phyloP scores from a whole-genome alignment of 2,797 vertebrate species.

The Chanos chanos region DNA sequence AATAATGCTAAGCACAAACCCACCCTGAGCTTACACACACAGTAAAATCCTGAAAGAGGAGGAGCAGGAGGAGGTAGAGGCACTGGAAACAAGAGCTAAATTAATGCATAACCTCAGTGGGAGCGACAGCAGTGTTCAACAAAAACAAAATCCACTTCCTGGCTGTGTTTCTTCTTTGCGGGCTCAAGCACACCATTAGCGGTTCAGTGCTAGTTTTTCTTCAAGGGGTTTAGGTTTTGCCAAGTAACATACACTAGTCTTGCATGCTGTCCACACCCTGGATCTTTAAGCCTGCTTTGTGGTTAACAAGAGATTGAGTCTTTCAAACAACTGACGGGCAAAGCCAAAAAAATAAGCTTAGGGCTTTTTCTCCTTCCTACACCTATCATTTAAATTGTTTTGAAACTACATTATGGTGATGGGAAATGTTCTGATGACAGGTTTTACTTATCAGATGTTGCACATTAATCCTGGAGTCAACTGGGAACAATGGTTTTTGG shows the following conservation, averaged over 20 bases:
- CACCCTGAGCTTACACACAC: too few species aligned
- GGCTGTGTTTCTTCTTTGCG: conserved; percentile 35
- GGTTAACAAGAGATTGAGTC: conserved; percentile 37
- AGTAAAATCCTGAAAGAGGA: too few species aligned
- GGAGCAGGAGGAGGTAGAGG: conserved; percentile 21
- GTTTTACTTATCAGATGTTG: background rate
- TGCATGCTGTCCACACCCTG: conserved; percentile 24
- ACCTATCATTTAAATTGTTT: background rate
- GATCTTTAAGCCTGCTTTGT: conserved; percentile 28
- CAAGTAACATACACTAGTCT: conserved; percentile 25
- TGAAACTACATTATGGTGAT: background rate
- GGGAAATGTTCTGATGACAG: conserved; percentile 11
- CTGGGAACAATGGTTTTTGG: too few species aligned
- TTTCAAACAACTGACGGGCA: conserved; percentile 33
- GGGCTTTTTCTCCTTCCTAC: background rate
- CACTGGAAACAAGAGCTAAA: conserved; percentile 40
- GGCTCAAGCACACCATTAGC: conserved; percentile 45
- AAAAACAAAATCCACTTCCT: conserved; percentile 43
- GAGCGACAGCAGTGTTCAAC: conserved; percentile 29
- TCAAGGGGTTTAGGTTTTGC: conserved; percentile 26
- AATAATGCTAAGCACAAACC: too few species aligned
- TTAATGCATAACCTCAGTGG: conserved; percentile 26
- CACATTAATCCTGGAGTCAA: too few species aligned
- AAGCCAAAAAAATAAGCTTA: conserved; percentile 20
- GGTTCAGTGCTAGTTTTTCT: conserved; percentile 43